Conservation (phyloP, 2,113 vertebrate species). For the Xiphorhynchus elegans region DNA sequence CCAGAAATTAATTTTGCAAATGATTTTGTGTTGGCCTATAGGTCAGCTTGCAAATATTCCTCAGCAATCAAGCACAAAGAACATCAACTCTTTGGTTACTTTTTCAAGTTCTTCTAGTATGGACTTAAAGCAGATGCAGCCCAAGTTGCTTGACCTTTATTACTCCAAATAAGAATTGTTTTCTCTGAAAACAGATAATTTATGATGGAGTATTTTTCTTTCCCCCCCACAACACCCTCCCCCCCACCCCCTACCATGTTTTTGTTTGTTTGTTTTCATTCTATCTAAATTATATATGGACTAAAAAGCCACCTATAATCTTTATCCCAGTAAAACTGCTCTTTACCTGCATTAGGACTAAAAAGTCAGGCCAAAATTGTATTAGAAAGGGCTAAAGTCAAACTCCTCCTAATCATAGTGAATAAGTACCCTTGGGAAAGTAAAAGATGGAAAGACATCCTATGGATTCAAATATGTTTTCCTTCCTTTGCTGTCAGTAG, state of each 20-base stretch:
- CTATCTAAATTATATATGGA: neutral
- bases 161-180: slow-evolving; percentile 56
- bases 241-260: neutral
- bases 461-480: neutral
- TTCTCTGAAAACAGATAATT: neutral
- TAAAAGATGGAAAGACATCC: neutral
- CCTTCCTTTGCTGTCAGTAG: neutral
- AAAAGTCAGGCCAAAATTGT: neutral
- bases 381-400: slow-evolving; percentile 61
- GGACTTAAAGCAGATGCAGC: slow-evolving; percentile 76
- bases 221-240: too few species aligned
- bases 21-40: slow-evolving; percentile 77
- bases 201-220: neutral
- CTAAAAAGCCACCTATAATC: neutral
- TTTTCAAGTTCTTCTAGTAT: slow-evolving; percentile 74
- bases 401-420: slow-evolving; percentile 38
- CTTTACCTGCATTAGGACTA: neutral
- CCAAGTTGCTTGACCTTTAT: slow-evolving; percentile 69
- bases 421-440: neutral
- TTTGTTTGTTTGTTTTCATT: neutral
- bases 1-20: slow-evolving; percentile 75
- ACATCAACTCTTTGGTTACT: slow-evolving; percentile 72
- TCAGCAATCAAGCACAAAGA: slow-evolving; percentile 60
- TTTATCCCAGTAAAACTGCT: neutral
- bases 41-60: slow-evolving; percentile 52